Evolutionary conservation across 1,140 invertebrate species (phyloP), one percentile per base, ranked within the genome.

Genomic region (Campoletis sonorensis): DNA sequence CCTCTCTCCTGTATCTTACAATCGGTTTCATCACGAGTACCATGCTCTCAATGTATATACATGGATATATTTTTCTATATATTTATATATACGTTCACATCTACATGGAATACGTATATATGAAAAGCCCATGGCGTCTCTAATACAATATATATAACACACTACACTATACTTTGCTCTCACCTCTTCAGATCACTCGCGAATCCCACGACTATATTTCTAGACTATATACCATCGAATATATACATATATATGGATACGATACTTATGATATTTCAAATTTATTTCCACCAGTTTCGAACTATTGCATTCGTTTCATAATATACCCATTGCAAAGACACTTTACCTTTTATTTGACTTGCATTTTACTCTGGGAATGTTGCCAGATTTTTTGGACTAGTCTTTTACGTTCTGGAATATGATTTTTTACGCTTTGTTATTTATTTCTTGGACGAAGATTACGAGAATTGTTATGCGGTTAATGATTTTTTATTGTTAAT

Each of bases 1-100:
- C 68, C 75, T 77, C 75, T 77, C 75, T 77, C 75, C 54, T 54
- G 75, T 77, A 77, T 77, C 86, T 88, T 84, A 81, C 84, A 84
- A 88, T 88, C 86, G 84, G 85, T 87, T 87, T 89, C 86, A 85
- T 87, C 87, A 86, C 83, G 79, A 83, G 75, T 81, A 61, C 80
- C 45, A 77, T 54, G 61, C 80, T 70, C 80, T 37, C 33, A 23
- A 13, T 75, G 54, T 75, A 58, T 30, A 75, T 23, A 30, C 23
- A 27, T 13, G 23, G 27, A 15, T 67, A 67, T 67, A 67, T 67
- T 7, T 11, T 11, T 45, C 11, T 13, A 5, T 67, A 5, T 67
- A 67, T 67, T 18, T 27, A 30, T 23, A 67, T 27, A 27, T 27
- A 15, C 10, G 30, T 67, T 0, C 10, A 64, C 18, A 30, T 23